Conservation (phyloP, 2,797 vertebrate genomes). For the Melanotaenia boesemani region DNA sequence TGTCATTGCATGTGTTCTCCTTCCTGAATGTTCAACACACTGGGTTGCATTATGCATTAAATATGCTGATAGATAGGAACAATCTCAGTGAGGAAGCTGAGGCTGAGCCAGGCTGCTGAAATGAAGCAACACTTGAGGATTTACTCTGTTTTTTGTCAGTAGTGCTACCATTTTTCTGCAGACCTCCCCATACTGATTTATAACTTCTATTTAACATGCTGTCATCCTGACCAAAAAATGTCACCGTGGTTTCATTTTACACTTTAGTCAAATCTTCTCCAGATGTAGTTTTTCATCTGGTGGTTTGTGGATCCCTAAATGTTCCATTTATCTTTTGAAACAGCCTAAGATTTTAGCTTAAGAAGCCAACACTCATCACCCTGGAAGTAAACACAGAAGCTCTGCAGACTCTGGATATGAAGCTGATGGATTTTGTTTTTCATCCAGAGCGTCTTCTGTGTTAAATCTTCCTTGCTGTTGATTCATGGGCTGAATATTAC, state of each 20-base stretch:
- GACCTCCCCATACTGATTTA: neutral
- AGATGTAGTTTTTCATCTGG: neutral
- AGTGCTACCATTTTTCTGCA: too few relatives aligned
- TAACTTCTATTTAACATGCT: neutral
- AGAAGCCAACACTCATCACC: constrained; percentile 19
- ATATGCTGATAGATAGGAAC: constrained; percentile 2
- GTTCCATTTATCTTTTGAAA: constrained; percentile 18
- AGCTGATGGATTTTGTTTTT: constrained; percentile 18
- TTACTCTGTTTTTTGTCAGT: constrained; percentile 7
- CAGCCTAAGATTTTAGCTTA: neutral
- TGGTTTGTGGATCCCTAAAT: constrained; percentile 13
- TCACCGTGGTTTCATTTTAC: neutral
- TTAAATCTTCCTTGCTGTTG: constrained; percentile 15
- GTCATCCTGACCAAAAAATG: neutral
- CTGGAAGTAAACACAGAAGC: constrained; percentile 10
- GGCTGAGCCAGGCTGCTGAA: constrained; percentile 31
- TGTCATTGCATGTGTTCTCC: too few relatives aligned
- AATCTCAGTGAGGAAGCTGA: constrained; percentile 33
- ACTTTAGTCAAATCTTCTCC: neutral
- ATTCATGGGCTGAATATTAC: constrained; percentile 23
- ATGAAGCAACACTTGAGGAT: constrained; percentile 23
- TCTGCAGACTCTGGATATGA: neutral
- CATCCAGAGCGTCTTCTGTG: too few relatives aligned
- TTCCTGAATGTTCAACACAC: too few relatives aligned
- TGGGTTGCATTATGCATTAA: too few relatives aligned